These are phyloP conservation scores for Ibidorhyncha struthersii DNA, from an alignment of 2,113 vertebrate genomes.

Conservation along the genomic window DNA sequence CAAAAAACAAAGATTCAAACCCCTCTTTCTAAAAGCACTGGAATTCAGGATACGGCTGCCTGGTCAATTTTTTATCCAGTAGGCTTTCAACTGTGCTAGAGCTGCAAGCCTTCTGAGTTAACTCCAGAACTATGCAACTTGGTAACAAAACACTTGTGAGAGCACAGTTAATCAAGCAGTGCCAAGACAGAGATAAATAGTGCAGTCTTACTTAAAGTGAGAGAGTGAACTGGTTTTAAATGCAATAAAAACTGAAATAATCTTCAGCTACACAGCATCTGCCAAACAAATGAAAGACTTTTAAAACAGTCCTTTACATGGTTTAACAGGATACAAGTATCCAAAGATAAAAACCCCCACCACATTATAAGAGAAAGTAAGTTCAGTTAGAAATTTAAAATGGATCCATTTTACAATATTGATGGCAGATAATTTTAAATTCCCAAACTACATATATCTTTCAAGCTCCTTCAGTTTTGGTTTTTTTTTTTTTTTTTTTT, in stretches of 20 bases:
- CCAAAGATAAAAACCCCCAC: neutral
- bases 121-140: conserved; percentile 4
- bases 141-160: conserved; percentile 52
- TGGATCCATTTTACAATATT: neutral
- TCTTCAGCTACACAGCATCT: neutral
- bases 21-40: neutral
- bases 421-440: neutral
- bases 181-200: conserved; percentile 14
- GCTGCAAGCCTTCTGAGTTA: conserved; percentile 17
- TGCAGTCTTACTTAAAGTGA: neutral
- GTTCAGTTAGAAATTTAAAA: neutral
- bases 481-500: neutral
- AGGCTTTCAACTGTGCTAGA: neutral
- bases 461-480: neutral
- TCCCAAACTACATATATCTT: neutral
- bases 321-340: neutral
- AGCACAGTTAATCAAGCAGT: neutral
- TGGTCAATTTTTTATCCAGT: neutral
- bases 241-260: neutral
- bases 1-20: neutral
- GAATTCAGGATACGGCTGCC: neutral
- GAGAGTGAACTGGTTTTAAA: neutral
- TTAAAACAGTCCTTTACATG: neutral
- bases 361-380: neutral
- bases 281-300: neutral